Conservation (phyloP, 2,113 vertebrate species). For the Sula dactylatra region DNA sequence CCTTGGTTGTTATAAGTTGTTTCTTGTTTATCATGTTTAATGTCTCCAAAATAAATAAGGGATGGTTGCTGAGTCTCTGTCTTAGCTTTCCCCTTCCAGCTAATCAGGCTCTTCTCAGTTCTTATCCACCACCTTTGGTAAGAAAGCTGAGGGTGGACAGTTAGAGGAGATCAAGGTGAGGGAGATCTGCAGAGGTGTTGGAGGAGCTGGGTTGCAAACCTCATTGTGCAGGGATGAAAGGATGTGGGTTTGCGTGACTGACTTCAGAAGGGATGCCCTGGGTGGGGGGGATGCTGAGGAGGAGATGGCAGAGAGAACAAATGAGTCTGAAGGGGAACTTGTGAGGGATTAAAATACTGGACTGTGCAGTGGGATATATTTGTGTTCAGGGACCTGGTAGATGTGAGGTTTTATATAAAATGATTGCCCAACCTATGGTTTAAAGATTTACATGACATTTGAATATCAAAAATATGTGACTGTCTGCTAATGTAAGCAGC, state of each 20-base stretch:
- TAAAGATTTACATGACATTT: neutral
- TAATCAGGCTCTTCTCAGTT: neutral
- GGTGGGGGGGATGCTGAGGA: neutral
- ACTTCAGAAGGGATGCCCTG: neutral
- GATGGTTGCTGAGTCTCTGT: neutral
- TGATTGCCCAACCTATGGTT: neutral
- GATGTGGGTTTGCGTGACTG: neutral
- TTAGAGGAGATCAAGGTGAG: neutral
- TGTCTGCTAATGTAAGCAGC: neutral
- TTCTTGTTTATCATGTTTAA: neutral
- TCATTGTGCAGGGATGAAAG: neutral
- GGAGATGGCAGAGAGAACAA: neutral
- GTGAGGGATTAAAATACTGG: neutral
- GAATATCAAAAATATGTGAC: neutral
- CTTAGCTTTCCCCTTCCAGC: neutral
- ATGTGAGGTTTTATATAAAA: neutral
- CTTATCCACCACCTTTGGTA: neutral
- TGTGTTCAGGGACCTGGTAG: neutral
- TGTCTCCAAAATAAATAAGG: neutral
- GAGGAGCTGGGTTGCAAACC: neutral
- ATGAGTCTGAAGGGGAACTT: neutral
- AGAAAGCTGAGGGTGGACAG: neutral
- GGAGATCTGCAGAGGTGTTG: neutral
- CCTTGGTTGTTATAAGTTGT: neutral
- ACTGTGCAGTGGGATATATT: neutral